phyloP scores from a whole-genome alignment of 2,797 vertebrate genomes.

The Dendrocincla fuliginosa region DNA sequence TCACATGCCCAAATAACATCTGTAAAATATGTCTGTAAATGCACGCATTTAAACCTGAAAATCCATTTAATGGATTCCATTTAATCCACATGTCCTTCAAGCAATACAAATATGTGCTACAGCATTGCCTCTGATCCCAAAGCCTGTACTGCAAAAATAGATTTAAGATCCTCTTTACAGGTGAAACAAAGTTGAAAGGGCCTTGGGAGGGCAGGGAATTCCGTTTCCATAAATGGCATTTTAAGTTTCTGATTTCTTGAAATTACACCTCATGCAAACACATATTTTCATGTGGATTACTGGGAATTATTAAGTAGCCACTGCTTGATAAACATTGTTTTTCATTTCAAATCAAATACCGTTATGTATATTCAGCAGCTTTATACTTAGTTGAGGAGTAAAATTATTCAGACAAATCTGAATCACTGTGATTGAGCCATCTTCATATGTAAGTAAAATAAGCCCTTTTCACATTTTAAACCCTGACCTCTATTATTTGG shows the following conservation, averaged over 20 bases:
- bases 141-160: not conserved
- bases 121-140: not conserved
- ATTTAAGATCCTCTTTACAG: not conserved
- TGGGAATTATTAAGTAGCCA: not conserved
- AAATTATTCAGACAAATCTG: not conserved
- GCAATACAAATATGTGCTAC: not conserved
- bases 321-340: not conserved
- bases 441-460: not conserved
- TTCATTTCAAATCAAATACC: not conserved
- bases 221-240: not conserved
- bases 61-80: not conserved
- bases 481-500: not conserved
- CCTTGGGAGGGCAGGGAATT: not conserved
- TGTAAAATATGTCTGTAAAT: not conserved
- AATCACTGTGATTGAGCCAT: not conserved
- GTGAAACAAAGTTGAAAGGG: not conserved
- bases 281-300: not conserved
- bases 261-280: not conserved
- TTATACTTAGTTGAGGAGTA: not conserved
- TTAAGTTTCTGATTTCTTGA: not conserved
- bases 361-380: not conserved
- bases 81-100: not conserved
- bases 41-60: not conserved
- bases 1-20: not conserved
- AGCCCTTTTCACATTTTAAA: not conserved